phyloP scores from a whole-genome alignment of 2,888 invertebrate genomes.

The Elmis aenea region DNA sequence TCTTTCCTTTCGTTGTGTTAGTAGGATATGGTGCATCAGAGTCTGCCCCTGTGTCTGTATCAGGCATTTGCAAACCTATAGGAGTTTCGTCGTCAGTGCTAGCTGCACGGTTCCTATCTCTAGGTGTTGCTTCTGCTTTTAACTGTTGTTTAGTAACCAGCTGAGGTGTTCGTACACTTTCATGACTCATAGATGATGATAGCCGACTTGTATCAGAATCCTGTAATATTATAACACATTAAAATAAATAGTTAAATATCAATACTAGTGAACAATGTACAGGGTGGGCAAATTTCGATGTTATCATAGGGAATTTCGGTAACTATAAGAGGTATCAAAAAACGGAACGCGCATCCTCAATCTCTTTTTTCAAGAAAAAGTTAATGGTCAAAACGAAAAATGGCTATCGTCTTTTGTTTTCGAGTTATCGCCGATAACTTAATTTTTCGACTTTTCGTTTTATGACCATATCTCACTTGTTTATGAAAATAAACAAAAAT shows the following conservation, averaged over 20 bases:
- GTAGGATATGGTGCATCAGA: constrained; percentile 4
- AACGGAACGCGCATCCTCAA: too few species aligned
- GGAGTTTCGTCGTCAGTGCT: constrained; percentile 28
- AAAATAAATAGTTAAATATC: constrained; percentile 7
- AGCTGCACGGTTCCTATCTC: constrained; percentile 15
- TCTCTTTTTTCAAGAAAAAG: too few species aligned
- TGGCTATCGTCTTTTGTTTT: too few species aligned
- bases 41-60: constrained; percentile 12
- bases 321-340: too few species aligned
- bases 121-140: constrained; percentile 22
- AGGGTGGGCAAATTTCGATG: too few species aligned
- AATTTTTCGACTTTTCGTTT: too few species aligned
- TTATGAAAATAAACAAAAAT: too few species aligned
- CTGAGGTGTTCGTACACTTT: constrained; percentile 11
- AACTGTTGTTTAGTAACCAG: constrained; percentile 30
- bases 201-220: constrained; percentile 6
- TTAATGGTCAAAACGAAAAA: too few species aligned
- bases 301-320: too few species aligned
- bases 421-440: too few species aligned
- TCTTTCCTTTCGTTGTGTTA: constrained; percentile 1
- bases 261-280: neutral
- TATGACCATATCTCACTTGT: too few species aligned
- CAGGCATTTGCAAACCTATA: constrained; percentile 14
- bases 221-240: neutral
- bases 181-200: constrained; percentile 10